These are phyloP conservation scores for Thysanoteuthis rhombus DNA, from an alignment of 2,888 invertebrate genomes.

Conservation along the genomic window DNA sequence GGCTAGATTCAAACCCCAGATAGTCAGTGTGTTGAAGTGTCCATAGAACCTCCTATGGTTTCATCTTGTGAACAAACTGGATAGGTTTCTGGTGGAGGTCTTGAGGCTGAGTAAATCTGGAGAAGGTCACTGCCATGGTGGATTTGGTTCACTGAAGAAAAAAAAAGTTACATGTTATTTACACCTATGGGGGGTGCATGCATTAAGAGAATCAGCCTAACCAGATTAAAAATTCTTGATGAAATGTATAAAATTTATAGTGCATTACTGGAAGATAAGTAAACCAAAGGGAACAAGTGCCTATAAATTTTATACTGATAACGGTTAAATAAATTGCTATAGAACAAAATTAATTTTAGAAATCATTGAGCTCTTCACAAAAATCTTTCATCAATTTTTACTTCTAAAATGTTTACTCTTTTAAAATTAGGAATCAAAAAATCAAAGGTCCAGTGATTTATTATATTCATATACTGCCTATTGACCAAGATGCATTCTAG, in stretches of 20 bases:
- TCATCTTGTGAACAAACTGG: background rate
- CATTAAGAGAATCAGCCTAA: background rate
- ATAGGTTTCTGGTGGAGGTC: conserved; percentile 12
- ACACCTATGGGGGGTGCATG: background rate
- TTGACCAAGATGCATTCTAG: no score
- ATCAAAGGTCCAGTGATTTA: no score
- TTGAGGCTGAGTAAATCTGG: conserved; percentile 12
- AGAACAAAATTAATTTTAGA: no score
- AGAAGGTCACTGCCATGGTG: background rate
- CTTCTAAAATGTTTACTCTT: no score
- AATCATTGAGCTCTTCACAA: no score
- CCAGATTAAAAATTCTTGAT: background rate
- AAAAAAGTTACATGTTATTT: background rate
- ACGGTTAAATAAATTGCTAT: no score
- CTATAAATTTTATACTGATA: no score
- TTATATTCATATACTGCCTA: no score
- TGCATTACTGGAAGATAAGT: no score
- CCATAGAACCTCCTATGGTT: conserved; percentile 12
- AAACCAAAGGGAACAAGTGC: no score
- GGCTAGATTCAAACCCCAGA: conserved; percentile 12
- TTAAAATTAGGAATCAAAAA: no score
- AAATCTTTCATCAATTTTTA: no score
- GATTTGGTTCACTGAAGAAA: background rate
- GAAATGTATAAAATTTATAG: background rate
- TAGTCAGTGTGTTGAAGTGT: conserved; percentile 12